Evolutionary conservation across 2,113 vertebrate genomes (phyloP).

Genomic region (Sceloporus tristichus): DNA sequence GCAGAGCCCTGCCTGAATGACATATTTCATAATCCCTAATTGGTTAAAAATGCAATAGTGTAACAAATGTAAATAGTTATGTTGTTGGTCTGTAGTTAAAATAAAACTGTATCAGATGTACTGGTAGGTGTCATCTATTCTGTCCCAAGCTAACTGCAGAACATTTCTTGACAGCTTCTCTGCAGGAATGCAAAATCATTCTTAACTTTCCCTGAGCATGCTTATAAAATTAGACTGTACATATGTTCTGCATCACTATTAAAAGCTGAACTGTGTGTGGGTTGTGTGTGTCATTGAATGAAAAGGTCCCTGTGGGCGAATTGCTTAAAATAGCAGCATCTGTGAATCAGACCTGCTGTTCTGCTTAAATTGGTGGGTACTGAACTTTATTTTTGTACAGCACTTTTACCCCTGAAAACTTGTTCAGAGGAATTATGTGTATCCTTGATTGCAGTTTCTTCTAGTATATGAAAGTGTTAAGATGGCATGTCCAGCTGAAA

Average conservation of each 20-base stretch:
- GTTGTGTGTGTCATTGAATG: constrained; percentile 24
- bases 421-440: not conserved
- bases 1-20: not conserved
- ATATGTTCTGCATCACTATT: constrained; percentile 18
- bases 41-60: not conserved
- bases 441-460: constrained; percentile 8
- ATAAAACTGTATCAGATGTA: not conserved
- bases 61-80: not conserved
- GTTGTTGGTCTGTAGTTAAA: not conserved
- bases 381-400: not conserved
- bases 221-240: not conserved
- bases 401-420: not conserved
- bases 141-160: not conserved
- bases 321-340: constrained; percentile 14
- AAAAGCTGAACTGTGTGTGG: not conserved
- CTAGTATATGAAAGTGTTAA: not conserved
- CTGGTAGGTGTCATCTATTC: not conserved
- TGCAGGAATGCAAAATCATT: not conserved
- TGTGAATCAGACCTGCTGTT: constrained; percentile 9
- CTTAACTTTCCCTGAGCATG: not conserved
- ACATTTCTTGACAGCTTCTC: not conserved
- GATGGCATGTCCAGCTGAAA: not conserved
- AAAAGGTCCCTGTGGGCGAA: constrained; percentile 3
- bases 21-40: not conserved
- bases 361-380: not conserved